phyloP scores from a whole-genome alignment of 1,140 invertebrate genomes.

The Drosophila ambigua region DNA sequence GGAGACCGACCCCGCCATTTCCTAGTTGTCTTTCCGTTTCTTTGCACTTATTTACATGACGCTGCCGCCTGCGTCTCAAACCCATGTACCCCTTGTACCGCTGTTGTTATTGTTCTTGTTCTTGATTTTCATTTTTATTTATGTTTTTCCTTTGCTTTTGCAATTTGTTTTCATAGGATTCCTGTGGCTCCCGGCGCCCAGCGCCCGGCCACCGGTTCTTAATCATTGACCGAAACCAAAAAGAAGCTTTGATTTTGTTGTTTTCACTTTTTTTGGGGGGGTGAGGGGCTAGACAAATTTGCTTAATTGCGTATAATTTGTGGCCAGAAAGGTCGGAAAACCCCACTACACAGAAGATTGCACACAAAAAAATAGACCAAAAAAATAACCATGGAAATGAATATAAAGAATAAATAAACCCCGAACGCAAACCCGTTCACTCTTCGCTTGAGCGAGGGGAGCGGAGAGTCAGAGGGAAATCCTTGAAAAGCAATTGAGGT shows the following conservation, averaged over 20 bases:
- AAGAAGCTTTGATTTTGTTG: slow-evolving; percentile 55
- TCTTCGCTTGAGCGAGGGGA: too few relatives aligned
- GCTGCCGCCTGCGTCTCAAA: slow-evolving; percentile 19
- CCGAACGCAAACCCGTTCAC: not conserved
- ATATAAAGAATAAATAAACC: slow-evolving; percentile 16
- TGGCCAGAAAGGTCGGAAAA: slow-evolving; percentile 51
- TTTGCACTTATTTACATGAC: slow-evolving; percentile 70
- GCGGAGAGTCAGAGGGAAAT: not conserved
- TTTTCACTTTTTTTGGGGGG: slow-evolving; percentile 22
- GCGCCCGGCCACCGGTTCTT: slow-evolving; percentile 39
- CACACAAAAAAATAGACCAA: slow-evolving; percentile 28
- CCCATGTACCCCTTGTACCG: not conserved
- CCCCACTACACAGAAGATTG: too few relatives aligned
- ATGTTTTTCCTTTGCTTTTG: slow-evolving; percentile 39
- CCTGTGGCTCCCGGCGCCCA: not conserved
- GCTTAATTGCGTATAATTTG: slow-evolving; percentile 81
- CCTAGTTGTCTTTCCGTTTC: slow-evolving; percentile 76
- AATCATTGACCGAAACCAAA: slow-evolving; percentile 57
- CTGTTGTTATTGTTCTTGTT: slow-evolving; percentile 54
- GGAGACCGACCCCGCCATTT: slow-evolving; percentile 35
- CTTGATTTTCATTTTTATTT: slow-evolving; percentile 46
- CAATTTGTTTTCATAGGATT: slow-evolving; percentile 61
- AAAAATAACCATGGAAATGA: slow-evolving; percentile 59
- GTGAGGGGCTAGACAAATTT: slow-evolving; percentile 67
- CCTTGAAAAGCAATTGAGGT: slow-evolving; percentile 47